Conservation (phyloP, 1,140 invertebrate genomes). For the Elysia chlorotica region DNA sequence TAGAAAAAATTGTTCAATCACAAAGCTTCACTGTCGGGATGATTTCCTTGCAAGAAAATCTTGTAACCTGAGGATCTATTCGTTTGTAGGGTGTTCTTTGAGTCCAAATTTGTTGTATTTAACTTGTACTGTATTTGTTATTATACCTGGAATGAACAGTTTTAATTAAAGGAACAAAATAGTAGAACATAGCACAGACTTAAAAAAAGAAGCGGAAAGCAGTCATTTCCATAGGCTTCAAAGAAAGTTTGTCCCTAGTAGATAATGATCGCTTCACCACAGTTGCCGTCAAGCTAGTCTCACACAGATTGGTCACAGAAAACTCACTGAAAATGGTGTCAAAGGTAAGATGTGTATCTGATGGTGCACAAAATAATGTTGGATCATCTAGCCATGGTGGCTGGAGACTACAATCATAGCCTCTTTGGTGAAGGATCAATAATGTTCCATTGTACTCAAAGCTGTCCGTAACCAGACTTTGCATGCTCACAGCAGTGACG, state of each 20-base stretch:
- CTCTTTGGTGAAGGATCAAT: constrained; percentile 46
- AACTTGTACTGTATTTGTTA: no score
- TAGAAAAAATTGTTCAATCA: no score
- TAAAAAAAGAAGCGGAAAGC: constrained; percentile 22
- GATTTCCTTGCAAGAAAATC: no score
- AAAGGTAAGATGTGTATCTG: constrained; percentile 24
- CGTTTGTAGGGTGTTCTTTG: no score
- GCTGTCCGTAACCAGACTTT: constrained; percentile 42
- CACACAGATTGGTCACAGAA: constrained; percentile 27
- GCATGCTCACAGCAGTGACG: constrained; percentile 40
- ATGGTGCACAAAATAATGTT: constrained; percentile 36
- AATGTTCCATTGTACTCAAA: constrained; percentile 46
- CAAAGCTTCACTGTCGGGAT: no score
- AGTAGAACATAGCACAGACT: background rate
- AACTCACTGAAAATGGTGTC: constrained; percentile 38
- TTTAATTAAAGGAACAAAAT: background rate
- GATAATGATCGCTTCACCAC: constrained; percentile 30
- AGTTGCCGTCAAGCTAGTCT: constrained; percentile 49
- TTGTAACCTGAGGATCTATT: no score
- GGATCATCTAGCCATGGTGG: constrained; percentile 24
- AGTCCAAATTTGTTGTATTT: no score
- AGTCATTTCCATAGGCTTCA: constrained; percentile 26
- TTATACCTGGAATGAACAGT: no score
- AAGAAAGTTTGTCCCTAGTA: background rate
- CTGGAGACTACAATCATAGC: constrained; percentile 45